phyloP scores from a whole-genome alignment of 2,113 vertebrate genomes.

The Tragelaphus scriptus region DNA sequence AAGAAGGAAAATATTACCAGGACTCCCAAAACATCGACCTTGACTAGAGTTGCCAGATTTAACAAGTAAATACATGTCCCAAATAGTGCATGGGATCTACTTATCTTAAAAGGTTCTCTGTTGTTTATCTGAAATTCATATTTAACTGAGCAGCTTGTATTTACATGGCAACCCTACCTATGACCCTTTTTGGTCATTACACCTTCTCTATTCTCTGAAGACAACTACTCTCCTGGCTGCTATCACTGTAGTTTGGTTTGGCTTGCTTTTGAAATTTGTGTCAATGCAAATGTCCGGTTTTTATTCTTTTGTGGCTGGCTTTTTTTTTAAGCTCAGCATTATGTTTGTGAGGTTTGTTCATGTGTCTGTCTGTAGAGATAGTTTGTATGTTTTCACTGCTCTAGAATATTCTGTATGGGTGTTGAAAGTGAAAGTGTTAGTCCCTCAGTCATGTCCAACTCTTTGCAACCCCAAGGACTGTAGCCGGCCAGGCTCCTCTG shows the following conservation, averaged over 20 bases:
- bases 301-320: not conserved
- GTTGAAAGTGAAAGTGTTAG: not conserved
- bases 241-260: not conserved
- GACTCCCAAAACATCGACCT: not conserved
- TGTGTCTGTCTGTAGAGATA: not conserved
- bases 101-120: not conserved
- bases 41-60: not conserved
- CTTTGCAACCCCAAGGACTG: not conserved
- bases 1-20: not conserved
- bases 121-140: constrained; percentile 14
- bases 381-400: not conserved
- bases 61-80: not conserved
- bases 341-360: not conserved
- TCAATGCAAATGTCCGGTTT: not conserved
- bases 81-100: not conserved
- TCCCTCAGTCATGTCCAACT: not conserved
- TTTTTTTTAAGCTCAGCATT: not conserved
- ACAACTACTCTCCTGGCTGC: not conserved
- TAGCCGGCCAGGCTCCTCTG: not conserved
- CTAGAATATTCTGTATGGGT: not conserved
- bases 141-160: constrained; percentile 30
- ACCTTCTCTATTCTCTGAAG: not conserved
- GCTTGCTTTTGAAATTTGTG: constrained; percentile 27
- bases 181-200: not conserved
- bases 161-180: not conserved